Evolutionary conservation across 2,888 invertebrate species (phyloP), one percentile per base, ranked within the genome.

Genomic region (Trachelus iudaicus): DNA sequence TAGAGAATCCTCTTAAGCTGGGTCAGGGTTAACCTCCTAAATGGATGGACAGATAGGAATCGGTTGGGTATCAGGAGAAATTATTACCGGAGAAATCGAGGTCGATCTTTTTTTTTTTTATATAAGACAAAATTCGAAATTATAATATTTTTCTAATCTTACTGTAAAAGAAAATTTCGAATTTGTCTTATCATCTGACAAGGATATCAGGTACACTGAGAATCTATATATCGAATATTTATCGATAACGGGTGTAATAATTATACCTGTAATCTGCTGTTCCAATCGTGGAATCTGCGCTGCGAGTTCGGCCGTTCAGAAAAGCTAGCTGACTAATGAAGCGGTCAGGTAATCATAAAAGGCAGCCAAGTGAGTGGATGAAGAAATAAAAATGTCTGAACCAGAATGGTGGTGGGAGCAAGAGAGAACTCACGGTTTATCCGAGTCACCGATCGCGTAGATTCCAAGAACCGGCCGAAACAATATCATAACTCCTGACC

Each of bases 401-500:
- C 31, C 33, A 71, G 71, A 34, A 34, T 76, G 81, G 81, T 79
- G 81, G 84, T 81, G 83, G 79, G 71, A 71, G 71, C 33, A 71
- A 82, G 81, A 78, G 79, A 83, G 77, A 80, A 80, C 80, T 77
- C 79, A 78, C 74, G 86, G 87, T 90, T 91, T 91, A 91, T 91
- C 91, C 91, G 86, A 89, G 84, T 86, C 85, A 89, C 90, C 90
- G 91, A 91, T 91, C 91, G 89, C 88, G 89, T 90, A 89, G 89
- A 91, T 91, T 91, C 91, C 89, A 77, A 90, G 91, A 91, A 91
- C 83, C 83, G 83, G 77, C 86, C 86, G 89, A 89, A 91, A 91
- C 90, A 91, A 91, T 91, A 91, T 91, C 91, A 91, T 91, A 91
- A 91, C 89, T 91, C 89, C 87, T 89, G 82, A 85, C 85, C 86